These are phyloP conservation scores for Redunca redunca DNA, from an alignment of 2,113 vertebrate genomes.

Conservation along the genomic window DNA sequence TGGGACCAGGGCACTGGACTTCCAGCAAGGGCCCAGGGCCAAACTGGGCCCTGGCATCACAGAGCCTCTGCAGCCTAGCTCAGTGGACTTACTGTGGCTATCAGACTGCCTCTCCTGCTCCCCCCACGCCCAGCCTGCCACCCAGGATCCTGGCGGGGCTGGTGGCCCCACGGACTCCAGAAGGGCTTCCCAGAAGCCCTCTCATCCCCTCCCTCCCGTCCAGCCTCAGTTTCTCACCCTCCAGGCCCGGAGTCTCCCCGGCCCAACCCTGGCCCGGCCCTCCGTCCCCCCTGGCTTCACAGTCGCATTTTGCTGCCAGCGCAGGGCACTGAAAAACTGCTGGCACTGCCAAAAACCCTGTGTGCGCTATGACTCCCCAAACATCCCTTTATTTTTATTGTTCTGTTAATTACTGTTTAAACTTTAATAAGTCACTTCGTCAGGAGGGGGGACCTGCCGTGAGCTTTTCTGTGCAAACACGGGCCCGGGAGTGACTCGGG, in stretches of 20 bases:
- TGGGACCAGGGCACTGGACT: neutral
- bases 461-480: conserved; percentile 86
- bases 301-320: conserved; percentile 81
- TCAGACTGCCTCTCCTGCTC: neutral
- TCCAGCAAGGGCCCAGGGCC: conserved; percentile 22
- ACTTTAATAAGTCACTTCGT: conserved; percentile 92
- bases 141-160: neutral
- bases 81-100: fast-evolving
- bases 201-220: fast-evolving
- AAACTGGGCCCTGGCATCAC: neutral
- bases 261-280: neutral
- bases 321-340: conserved; percentile 86
- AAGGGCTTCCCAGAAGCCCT: neutral
- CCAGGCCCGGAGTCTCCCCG: conserved; percentile 1
- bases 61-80: neutral
- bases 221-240: neutral
- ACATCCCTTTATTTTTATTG: conserved; percentile 92
- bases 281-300: conserved; percentile 71
- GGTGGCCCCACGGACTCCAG: neutral
- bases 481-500: conserved; percentile 84
- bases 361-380: conserved; percentile 88
- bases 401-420: conserved; percentile 94
- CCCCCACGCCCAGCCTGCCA: fast-evolving
- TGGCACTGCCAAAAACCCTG: conserved; percentile 90
- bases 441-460: conserved; percentile 85